Evolutionary conservation across 2,888 invertebrate genomes (phyloP).

Genomic region (Rhabditoides inermis): DNA sequence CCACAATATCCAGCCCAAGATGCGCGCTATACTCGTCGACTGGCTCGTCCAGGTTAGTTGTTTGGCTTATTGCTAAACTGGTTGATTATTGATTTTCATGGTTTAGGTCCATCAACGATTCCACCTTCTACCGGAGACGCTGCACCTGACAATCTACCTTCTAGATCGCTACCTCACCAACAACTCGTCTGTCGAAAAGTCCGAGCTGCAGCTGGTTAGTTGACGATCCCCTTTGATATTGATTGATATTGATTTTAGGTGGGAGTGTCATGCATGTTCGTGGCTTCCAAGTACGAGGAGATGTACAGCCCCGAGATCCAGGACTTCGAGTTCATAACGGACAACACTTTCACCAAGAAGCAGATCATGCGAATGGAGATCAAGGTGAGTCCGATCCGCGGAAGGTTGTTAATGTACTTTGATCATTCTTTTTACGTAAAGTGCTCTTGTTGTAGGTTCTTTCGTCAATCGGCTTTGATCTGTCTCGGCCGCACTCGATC

Average conservation of each 20-base stretch:
- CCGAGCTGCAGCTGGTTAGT: slow-evolving; percentile 26
- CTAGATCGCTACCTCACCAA: slow-evolving; percentile 78
- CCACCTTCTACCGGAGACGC: slow-evolving; percentile 75
- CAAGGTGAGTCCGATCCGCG: no score
- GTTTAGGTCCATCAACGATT: slow-evolving; percentile 76
- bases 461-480: slow-evolving; percentile 70
- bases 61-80: background rate
- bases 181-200: slow-evolving; percentile 54
- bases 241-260: background rate
- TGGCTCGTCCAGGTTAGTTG: slow-evolving; percentile 67
- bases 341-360: slow-evolving; percentile 70
- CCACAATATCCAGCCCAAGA: slow-evolving; percentile 59
- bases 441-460: no score
- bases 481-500: slow-evolving; percentile 77
- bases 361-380: slow-evolving; percentile 30
- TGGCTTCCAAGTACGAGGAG: slow-evolving; percentile 91
- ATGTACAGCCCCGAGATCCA: slow-evolving; percentile 75
- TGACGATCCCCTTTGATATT: background rate
- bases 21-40: slow-evolving; percentile 80
- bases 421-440: no score
- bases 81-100: slow-evolving; percentile 53
- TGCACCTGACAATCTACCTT: slow-evolving; percentile 77
- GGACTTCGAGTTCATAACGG: slow-evolving; percentile 85
- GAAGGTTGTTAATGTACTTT: no score
- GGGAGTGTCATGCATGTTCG: slow-evolving; percentile 64